phyloP scores from a whole-genome alignment of 2,888 invertebrate species.

The Heliconius ethilla region DNA sequence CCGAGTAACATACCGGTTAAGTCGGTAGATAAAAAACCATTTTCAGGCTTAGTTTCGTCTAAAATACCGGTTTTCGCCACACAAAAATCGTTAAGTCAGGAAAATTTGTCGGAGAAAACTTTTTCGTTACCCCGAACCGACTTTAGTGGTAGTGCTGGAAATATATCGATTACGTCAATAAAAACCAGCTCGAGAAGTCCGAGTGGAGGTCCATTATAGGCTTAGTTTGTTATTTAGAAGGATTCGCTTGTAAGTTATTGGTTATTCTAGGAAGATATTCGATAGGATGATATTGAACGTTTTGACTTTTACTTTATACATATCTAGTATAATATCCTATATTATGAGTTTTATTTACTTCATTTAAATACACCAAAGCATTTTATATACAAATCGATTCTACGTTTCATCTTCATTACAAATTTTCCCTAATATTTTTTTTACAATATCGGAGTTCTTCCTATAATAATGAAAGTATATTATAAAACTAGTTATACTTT shows the following conservation, averaged over 20 bases:
- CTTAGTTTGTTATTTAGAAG: slow-evolving; percentile 18
- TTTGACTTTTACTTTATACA: neutral
- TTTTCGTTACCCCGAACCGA: slow-evolving; percentile 73
- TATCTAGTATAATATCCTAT: neutral
- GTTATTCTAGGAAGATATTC: slow-evolving; percentile 26
- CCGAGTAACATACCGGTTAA: slow-evolving; percentile 78
- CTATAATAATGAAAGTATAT: slow-evolving; percentile 35
- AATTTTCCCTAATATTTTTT: neutral
- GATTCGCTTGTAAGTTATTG: slow-evolving; percentile 23
- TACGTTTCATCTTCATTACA: neutral
- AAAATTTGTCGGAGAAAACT: slow-evolving; percentile 71
- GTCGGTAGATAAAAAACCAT: slow-evolving; percentile 63
- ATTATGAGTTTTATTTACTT: neutral
- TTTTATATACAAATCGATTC: neutral
- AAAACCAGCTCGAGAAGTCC: slow-evolving; percentile 82
- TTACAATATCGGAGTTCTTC: slow-evolving; percentile 9
- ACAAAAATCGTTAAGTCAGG: slow-evolving; percentile 77
- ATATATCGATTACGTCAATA: slow-evolving; percentile 84
- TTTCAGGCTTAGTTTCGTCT: slow-evolving; percentile 65
- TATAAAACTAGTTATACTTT: slow-evolving; percentile 37
- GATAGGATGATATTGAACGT: neutral
- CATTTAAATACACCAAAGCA: neutral
- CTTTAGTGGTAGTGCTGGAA: slow-evolving; percentile 70
- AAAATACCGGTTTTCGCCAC: slow-evolving; percentile 79
- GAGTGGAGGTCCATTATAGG: slow-evolving; percentile 70